Conservation (phyloP, 2,113 vertebrate species). For the Grammomys surdaster region DNA sequence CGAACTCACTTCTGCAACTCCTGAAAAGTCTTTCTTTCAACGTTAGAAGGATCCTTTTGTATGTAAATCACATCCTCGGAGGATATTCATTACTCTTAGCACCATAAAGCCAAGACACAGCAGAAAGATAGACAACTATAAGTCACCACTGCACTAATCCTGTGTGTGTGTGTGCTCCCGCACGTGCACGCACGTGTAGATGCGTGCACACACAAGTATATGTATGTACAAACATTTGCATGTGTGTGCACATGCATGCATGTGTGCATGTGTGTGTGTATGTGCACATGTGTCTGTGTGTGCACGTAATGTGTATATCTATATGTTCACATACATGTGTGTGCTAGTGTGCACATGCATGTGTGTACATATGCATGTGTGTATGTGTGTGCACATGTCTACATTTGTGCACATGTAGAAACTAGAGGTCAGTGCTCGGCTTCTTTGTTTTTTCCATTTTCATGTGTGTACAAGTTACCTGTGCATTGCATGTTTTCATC, state of each 20-base stretch:
- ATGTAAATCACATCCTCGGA: conserved; percentile 15
- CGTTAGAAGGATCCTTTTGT: conserved; percentile 16
- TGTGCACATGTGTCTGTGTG: no score
- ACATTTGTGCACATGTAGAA: background rate
- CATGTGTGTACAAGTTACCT: background rate
- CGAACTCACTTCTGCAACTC: background rate
- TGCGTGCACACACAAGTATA: no score
- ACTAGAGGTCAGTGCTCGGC: background rate
- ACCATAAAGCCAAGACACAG: background rate
- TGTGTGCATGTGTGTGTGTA: background rate
- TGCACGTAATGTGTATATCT: no score
- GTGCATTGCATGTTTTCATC: background rate
- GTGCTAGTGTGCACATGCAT: no score
- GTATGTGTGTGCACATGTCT: background rate
- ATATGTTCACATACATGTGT: no score
- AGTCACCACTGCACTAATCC: background rate
- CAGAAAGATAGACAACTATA: background rate
- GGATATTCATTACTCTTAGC: background rate
- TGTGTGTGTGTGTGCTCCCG: background rate
- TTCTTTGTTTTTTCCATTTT: background rate
- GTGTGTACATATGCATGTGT: background rate
- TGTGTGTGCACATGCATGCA: no score
- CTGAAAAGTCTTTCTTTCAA: background rate
- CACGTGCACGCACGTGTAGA: no score
- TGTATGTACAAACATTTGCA: background rate